Evolutionary conservation across 2,797 vertebrate species (phyloP), one percentile per base, ranked within the genome.

Genomic region (Manis javanica): DNA sequence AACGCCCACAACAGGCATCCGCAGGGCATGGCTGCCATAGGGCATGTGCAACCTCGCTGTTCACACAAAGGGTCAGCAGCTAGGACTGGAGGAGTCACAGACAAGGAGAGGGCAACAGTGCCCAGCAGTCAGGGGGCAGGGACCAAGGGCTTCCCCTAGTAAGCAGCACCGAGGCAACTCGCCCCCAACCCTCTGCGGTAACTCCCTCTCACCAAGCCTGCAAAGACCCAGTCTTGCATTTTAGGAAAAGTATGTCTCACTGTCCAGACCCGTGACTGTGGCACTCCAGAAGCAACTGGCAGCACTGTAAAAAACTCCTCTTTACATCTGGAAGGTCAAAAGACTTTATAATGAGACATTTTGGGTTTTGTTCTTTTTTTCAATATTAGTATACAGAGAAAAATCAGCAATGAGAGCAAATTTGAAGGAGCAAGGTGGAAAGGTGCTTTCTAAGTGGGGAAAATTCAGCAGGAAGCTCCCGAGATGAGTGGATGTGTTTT

Each of bases 21-120:
- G 26, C 19, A 10, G 55, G 11, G 71, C 49, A 4, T 37, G 23
- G 31, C 1, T 1, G 4, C 69, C 18, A 11, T 61, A 12, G 69
- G 72, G 26, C 46, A 3, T 7, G 29, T 74, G 64, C 64, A 37
- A 49, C 34, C 71, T n/a, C 34, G 29, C 10, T 0, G 3, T 31
- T 37, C 63, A 29, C 31, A 7, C 2, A 0, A 29, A 34, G 0
- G 0, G 0, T 46, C n/a, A 68, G 79, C 51, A 34, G 0, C 31
- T 7, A 7, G 42, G 34, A n/a, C 34, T 18, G 34, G 68, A 72
- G 72, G 18, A 63, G 74, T 23, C 66, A 66, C 5, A 75, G 69
- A 7, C 69, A 11, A 26, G 55, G 39, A 42, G 24, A 11, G 5
- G 24, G 11, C 7, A 0, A 13, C 46, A 1, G 1, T 16, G 11